A percentile compares a stretch with the other conserved stretches of the same genome.
phyloP scores from a whole-genome alignment of 2,888 invertebrate genomes.

The Drosophila macrothrix region DNA sequence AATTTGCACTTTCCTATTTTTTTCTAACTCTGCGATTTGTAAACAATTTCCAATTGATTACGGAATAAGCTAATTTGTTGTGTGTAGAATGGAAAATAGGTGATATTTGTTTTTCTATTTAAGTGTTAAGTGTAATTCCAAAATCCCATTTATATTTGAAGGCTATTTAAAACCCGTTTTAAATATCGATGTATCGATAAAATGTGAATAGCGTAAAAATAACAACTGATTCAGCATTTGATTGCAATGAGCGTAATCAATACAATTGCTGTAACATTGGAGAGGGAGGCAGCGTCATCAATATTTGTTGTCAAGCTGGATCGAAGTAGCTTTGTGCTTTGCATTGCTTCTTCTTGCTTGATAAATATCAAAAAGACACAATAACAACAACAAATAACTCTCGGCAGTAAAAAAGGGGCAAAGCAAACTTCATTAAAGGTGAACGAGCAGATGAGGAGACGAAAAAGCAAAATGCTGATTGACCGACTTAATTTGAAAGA shows the following conservation, averaged over 20 bases:
- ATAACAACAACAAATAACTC: conserved; percentile 29
- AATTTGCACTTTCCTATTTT: conserved; percentile 13
- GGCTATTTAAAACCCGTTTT: background rate
- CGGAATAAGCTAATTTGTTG: conserved; percentile 23
- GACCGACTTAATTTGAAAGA: conserved; percentile 19
- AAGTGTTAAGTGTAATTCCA: background rate
- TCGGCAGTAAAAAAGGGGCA: conserved; percentile 34
- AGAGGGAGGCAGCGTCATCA: conserved; percentile 11
- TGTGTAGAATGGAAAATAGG: background rate
- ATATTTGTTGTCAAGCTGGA: conserved; percentile 46
- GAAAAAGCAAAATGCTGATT: conserved; percentile 20
- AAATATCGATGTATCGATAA: conserved; percentile 31
- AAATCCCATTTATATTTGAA: background rate
- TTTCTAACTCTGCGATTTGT: conserved; percentile 32
- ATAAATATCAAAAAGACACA: conserved; percentile 33
- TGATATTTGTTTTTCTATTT: background rate
- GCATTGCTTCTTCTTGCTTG: conserved; percentile 33
- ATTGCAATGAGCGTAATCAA: conserved; percentile 39
- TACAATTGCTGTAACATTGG: conserved; percentile 28
- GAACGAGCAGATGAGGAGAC: background rate
- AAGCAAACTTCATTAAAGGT: conserved; percentile 9
- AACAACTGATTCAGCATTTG: conserved; percentile 49
- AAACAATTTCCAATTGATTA: conserved; percentile 41
- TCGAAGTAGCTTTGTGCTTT: conserved; percentile 22
- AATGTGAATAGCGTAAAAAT: background rate